These are phyloP conservation scores for Hyposmocoma kahamanoa DNA, from an alignment of 1,140 invertebrate species.

Conservation along the genomic window DNA sequence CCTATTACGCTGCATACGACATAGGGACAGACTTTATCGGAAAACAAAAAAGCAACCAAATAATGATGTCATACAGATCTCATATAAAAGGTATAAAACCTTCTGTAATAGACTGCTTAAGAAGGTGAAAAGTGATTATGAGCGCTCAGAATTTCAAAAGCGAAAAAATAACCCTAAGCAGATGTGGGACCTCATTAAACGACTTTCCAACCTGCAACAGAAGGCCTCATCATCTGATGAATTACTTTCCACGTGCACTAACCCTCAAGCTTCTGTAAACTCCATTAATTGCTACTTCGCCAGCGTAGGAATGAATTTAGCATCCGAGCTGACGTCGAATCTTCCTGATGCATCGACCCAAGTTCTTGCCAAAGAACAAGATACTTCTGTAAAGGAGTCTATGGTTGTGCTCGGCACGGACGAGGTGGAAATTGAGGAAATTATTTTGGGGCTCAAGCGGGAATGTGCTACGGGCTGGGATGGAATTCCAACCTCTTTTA, in stretches of 20 bases:
- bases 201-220: conserved; percentile 5
- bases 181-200: conserved; percentile 19
- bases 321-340: neutral
- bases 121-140: conserved; percentile 15
- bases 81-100: conserved; percentile 17
- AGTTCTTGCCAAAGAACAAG: neutral
- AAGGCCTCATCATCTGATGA: neutral
- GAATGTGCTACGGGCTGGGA: conserved; percentile 15
- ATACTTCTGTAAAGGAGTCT: neutral
- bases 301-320: conserved; percentile 9
- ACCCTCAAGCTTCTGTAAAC: neutral
- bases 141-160: conserved; percentile 12
- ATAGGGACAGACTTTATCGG: conserved; percentile 14
- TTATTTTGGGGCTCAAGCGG: conserved; percentile 11
- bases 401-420: conserved; percentile 16
- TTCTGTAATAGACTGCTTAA: conserved; percentile 22
- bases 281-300: conserved; percentile 13
- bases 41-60: conserved; percentile 11
- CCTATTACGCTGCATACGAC: conserved; percentile 17
- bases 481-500: conserved; percentile 7
- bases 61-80: conserved; percentile 10
- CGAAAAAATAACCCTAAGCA: conserved; percentile 12
- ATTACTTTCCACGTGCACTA: neutral
- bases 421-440: conserved; percentile 7
- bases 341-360: neutral